phyloP scores from a whole-genome alignment of 2,113 vertebrate genomes.

The Machaerirhynchus nigripectus region DNA sequence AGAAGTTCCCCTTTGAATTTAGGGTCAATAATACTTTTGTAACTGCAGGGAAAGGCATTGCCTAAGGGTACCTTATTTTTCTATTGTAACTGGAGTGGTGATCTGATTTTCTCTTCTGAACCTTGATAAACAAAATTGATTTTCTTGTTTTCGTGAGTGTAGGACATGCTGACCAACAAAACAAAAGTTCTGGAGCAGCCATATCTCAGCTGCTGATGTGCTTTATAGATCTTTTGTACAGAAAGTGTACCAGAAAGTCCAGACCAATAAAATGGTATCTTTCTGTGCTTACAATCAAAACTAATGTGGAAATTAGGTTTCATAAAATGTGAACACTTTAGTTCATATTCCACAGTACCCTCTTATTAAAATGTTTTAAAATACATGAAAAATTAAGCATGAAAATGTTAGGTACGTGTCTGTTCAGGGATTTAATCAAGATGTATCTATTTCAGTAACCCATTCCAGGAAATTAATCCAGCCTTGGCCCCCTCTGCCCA shows the following conservation, averaged over 20 bases:
- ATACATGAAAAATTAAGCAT: neutral
- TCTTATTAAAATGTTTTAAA: neutral
- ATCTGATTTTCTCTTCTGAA: neutral
- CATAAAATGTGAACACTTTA: neutral
- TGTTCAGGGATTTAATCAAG: constrained; percentile 14
- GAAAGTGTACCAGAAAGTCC: neutral
- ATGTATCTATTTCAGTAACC: constrained; percentile 41
- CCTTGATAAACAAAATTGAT: neutral
- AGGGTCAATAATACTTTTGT: neutral
- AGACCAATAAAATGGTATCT: neutral
- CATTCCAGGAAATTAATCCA: constrained; percentile 44
- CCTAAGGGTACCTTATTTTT: neutral
- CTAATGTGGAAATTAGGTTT: neutral
- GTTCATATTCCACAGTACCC: neutral
- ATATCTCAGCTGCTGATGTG: neutral
- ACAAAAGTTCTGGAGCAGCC: neutral
- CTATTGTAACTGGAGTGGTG: neutral
- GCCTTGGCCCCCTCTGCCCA: neutral
- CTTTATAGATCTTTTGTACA: neutral
- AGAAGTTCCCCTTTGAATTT: neutral
- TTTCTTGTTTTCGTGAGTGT: neutral
- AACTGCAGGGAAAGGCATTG: neutral
- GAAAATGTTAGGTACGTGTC: neutral
- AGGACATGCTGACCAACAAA: neutral
- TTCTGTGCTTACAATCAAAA: neutral